Evolutionary conservation across 2,888 invertebrate species (phyloP), one percentile per base, ranked within the genome.

Genomic region (Phyllotreta striolata): DNA sequence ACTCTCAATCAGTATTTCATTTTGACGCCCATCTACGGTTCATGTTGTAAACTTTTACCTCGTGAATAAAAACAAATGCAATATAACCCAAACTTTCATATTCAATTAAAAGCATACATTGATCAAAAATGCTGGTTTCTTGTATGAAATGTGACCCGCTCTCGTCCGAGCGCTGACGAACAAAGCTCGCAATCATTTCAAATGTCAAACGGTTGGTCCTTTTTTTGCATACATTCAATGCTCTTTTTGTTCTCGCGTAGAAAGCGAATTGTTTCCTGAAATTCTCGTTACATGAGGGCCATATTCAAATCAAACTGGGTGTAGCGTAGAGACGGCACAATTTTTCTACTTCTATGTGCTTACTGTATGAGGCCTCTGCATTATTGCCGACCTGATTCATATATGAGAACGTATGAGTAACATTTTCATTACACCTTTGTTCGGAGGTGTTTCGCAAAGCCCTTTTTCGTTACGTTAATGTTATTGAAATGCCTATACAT

Each of bases 181-280:
- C 63, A 67, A 70, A 73, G 70, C 68, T 67, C 66, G 64, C 66
- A 64, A 57, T 69, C 64, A 66, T 64, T 60, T 66, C 68, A 68
- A 70, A 72, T 70, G 70, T 72, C 70, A 69, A 69, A 69, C 66
- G 63, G 68, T 72, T 69, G 70, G 68, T 66, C 69, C 66, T 24
- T 24, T 24, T 24, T 68, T 69, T 68, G 66, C 58, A 55, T 58
- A 64, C 63, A 66, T 66, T 51, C 64, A 62, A 62, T 64, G 10
- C n/a, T 7, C 40, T 55, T 2, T 55, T 24, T 41, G 7, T 14
- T 35, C 9, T 10, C 3, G 24, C 34, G 10, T 24, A 43, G 9
- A 34, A 35, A 7, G 34, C 10, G 35, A 10, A 9, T n/a, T 12
- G 12, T 4, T 12, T 34, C 43, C 43, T 10, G 3, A 10, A 55